phyloP scores from a whole-genome alignment of 2,888 invertebrate genomes.

The Celastrina argiolus region DNA sequence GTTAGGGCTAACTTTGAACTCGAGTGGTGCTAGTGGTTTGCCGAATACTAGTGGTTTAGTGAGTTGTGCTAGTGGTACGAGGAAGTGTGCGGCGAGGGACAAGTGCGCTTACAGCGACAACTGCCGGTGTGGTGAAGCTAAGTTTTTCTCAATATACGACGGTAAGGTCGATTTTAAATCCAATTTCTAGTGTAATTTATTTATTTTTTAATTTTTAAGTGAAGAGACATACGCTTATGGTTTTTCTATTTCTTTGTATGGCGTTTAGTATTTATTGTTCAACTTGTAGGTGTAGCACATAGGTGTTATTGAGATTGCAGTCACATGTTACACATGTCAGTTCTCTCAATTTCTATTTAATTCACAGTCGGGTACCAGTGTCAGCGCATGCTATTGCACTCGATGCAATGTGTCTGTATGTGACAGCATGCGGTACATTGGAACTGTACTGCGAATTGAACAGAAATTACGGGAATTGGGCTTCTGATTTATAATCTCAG shows the following conservation, averaged over 20 bases:
- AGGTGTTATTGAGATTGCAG: not conserved
- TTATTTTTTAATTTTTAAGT: slow-evolving; percentile 18
- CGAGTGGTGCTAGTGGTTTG: not conserved
- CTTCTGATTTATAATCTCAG: too few relatives aligned
- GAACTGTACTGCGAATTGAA: too few relatives aligned
- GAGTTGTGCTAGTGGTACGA: slow-evolving; percentile 23
- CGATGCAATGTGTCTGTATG: too few relatives aligned
- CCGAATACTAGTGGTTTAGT: not conserved
- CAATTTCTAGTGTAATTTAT: slow-evolving; percentile 40
- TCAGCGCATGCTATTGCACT: too few relatives aligned
- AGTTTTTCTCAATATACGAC: slow-evolving; percentile 47
- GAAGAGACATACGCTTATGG: slow-evolving; percentile 18
- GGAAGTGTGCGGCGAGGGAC: slow-evolving; percentile 27
- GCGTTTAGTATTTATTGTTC: not conserved
- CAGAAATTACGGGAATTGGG: too few relatives aligned
- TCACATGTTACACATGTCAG: not conserved
- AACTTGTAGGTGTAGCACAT: not conserved
- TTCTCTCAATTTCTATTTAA: too few relatives aligned
- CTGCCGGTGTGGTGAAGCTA: slow-evolving; percentile 38
- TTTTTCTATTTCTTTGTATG: not conserved
- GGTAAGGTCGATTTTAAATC: slow-evolving; percentile 51
- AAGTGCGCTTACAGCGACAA: slow-evolving; percentile 39
- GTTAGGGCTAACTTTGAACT: not conserved
- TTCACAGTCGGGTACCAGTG: too few relatives aligned
- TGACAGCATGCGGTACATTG: too few relatives aligned